Conservation (phyloP, 2,113 vertebrate species). For the Chaetops frenatus region DNA sequence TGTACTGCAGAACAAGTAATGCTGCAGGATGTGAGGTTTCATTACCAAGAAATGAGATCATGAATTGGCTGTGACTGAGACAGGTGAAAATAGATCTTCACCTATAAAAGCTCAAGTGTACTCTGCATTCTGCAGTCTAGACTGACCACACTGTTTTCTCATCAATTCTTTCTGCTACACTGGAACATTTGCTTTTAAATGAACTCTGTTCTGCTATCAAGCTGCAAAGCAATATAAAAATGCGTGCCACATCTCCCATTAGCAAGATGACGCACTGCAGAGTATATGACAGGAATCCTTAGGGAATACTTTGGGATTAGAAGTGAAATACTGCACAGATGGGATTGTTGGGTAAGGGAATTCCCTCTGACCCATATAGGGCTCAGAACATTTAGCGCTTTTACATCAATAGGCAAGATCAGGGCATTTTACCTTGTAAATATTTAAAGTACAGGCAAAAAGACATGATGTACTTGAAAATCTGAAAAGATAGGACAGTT, state of each 20-base stretch:
- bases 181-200: conserved; percentile 3
- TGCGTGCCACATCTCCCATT: background rate
- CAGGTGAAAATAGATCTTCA: conserved; percentile 42
- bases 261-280: conserved; percentile 48
- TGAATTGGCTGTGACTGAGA: conserved; percentile 22
- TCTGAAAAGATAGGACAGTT: background rate
- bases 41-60: conserved; percentile 32
- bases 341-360: conserved; percentile 60
- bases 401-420: conserved; percentile 32
- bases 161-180: background rate
- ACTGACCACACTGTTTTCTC: conserved; percentile 12
- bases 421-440: conserved; percentile 41
- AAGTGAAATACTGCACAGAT: conserved; percentile 74
- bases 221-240: conserved; percentile 5
- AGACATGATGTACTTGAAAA: conserved; percentile 15
- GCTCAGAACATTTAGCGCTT: conserved; percentile 58
- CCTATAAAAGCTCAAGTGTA: background rate
- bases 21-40: conserved; percentile 9
- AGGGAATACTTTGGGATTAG: conserved; percentile 66
- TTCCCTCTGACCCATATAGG: conserved; percentile 62
- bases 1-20: conserved; percentile 13
- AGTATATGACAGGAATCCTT: conserved; percentile 49
- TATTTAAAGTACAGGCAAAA: background rate
- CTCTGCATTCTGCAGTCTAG: background rate
- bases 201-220: background rate